These are phyloP conservation scores for Zygogramma bicolorata DNA, from an alignment of 2,888 invertebrate genomes.

Conservation along the genomic window DNA sequence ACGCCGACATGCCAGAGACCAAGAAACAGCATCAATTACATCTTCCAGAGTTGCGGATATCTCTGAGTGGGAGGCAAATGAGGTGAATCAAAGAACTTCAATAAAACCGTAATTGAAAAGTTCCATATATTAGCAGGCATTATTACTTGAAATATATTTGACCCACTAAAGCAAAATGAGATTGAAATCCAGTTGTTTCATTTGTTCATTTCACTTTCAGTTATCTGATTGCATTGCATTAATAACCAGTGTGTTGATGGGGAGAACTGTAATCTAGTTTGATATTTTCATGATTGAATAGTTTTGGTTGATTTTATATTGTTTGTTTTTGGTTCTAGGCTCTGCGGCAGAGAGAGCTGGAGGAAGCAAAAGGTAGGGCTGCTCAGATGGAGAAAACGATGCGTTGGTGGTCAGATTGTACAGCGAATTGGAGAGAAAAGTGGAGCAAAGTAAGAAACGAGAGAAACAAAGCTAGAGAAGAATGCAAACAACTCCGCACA, in stretches of 20 bases:
- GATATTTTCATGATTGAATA: no score
- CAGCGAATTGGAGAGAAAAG: slow-evolving; percentile 95
- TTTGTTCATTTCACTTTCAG: no score
- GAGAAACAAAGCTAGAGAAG: slow-evolving; percentile 92
- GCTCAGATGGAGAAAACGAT: slow-evolving; percentile 99
- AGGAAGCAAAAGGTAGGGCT: slow-evolving; percentile 93
- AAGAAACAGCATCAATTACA: slow-evolving; percentile 71
- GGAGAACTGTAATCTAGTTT: no score
- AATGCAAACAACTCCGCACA: slow-evolving; percentile 83
- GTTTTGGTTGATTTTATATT: no score
- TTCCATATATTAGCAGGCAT: no score
- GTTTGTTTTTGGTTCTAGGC: slow-evolving; percentile 66
- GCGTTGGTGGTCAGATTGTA: slow-evolving; percentile 99
- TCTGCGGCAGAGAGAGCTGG: slow-evolving; percentile 83
- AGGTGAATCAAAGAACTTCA: slow-evolving; percentile 66
- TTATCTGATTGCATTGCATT: background rate
- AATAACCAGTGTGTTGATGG: no score
- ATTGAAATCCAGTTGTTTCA: no score
- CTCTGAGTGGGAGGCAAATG: slow-evolving; percentile 83
- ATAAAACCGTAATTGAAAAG: background rate
- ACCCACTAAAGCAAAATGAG: background rate
- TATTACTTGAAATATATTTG: no score
- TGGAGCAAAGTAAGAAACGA: slow-evolving; percentile 96
- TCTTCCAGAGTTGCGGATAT: slow-evolving; percentile 75
- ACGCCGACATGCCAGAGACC: slow-evolving; percentile 72